Base-by-base conservation (phyloP, 2,113 vertebrate species). In the Cyprinodon tularosa region DNA sequence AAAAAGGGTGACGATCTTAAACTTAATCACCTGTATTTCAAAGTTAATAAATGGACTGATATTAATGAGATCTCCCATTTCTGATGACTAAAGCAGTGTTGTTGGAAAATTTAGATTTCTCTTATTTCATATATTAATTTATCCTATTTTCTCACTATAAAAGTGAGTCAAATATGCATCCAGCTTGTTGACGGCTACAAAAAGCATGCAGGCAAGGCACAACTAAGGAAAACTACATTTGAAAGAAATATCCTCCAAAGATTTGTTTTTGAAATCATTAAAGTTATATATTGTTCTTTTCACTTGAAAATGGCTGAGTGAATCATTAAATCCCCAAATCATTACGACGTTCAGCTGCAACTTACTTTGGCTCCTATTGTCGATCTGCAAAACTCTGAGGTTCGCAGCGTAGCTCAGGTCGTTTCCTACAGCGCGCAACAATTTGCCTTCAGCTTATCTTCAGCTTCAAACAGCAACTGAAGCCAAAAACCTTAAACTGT, bases 281-380 rank as follows among this genome's bases (percentile, higher is more conserved):
- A n/a, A 14, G 5, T 42, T 20, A 17, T 8, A 20, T 53, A 4
- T 53, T 53, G 17, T 20, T 14, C 15, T 53, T 53, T 57, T 57
- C 6, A 8, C 44, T 12, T 10, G 5, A 57, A 57, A 57, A n/a
- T 57, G 50, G 2, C 7, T 6, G n/a, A 20, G n/a, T 57, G 6
- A 20, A 57, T 57, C 14, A 9, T n/a, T 57, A 14, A 57, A 57
- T 57, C 50, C 50, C 50, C 50, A 57, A 57, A 57, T 57, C 10
- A 53, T 17, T 53, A 53, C 8, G 48, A 53, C 48, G 17, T 14
- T 17, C 48, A 2, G 11, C 70, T 45, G 66, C 65, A 69, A 63
- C 64, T 53, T 53, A 75, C 68, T 77, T 80, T 84, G 72, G 81
- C 78, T 82, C 83, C 71, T 17, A 63, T 42, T 71, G 6, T 53